Evolutionary conservation across 2,113 vertebrate species (phyloP).

Genomic region (Hyla sarda): DNA sequence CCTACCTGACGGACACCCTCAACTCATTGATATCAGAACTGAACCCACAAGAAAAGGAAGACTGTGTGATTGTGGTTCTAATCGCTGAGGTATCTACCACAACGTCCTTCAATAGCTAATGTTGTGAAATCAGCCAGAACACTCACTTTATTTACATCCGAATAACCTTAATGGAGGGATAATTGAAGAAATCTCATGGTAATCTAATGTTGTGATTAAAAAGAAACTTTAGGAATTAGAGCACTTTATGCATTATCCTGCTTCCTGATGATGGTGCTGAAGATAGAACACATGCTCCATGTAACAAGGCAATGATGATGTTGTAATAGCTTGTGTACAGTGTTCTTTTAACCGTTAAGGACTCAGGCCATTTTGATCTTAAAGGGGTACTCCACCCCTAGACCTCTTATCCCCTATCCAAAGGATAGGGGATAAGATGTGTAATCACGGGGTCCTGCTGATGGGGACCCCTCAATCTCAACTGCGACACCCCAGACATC

Average conservation of each 20-base stretch:
- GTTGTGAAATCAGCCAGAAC: background rate
- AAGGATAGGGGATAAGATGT: too few relatives aligned
- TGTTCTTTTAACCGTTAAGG: too few relatives aligned
- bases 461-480: too few relatives aligned
- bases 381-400: too few relatives aligned
- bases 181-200: background rate
- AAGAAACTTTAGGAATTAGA: background rate
- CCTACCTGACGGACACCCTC: slow-evolving; percentile 94
- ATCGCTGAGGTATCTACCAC: slow-evolving; percentile 84
- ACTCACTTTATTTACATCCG: background rate
- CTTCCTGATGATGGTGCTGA: background rate
- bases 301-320: too few relatives aligned
- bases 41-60: slow-evolving; percentile 89
- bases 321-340: too few relatives aligned
- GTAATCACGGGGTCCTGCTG: too few relatives aligned
- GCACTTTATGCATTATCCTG: background rate
- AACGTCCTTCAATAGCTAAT: background rate
- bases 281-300: background rate
- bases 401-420: too few relatives aligned
- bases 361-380: too few relatives aligned
- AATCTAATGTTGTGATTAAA: too few relatives aligned
- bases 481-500: too few relatives aligned
- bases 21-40: slow-evolving; percentile 95
- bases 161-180: background rate
- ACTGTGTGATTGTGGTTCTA: slow-evolving; percentile 94